Base-by-base conservation (phyloP, 2,797 vertebrate genomes). In the Cossypha polioptera region DNA sequence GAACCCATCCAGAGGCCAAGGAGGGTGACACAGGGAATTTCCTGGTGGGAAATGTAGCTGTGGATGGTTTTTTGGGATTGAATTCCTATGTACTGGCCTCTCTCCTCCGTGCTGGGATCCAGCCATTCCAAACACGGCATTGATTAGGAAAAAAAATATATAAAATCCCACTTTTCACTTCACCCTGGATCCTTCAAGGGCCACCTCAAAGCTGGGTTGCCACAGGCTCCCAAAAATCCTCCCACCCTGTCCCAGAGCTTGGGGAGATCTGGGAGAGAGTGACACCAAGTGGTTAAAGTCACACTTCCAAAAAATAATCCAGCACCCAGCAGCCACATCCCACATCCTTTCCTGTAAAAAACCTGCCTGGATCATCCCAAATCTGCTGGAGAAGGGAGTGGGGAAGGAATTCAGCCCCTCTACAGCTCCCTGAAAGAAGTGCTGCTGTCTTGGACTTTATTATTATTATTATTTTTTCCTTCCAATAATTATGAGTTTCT, bases 41-140 rank as follows among this genome's bases (percentile, higher is more conserved):
- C 50, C 81, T 28, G 7, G 13, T 71, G 91, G 95, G 83, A 95
- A 95, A 62, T 11, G 69, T 31, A 91, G 83, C 5, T 22, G 53
- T 28, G 20, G 1, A 0, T 0, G 0, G 0, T 24, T 69, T 77
- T 0, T 73, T 0, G 4, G 53, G 38, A 33, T 9, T 14, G 31
- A 63, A 63, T 2, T 13, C 9, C 38, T 3, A 13, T 0, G 0
- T 42, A 53, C 17, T 2, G 0, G 8, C 13, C 15, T 13, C 50
- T 25, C 3, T 1, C 13, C 55, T 36, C 16, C 0, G 0, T 8
- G 21, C 14, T 3, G 1, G 29, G 21, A 76, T 45, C 29, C 35
- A 26, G 18, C 5, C 20, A 17, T 21, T 42, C 15, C 16, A 35
- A 31, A 59, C 7, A 29, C 62, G 6, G 7, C 19, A 26, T 8